Evolutionary conservation across 2,888 invertebrate species (phyloP).

Genomic region (Athalia rosae): DNA sequence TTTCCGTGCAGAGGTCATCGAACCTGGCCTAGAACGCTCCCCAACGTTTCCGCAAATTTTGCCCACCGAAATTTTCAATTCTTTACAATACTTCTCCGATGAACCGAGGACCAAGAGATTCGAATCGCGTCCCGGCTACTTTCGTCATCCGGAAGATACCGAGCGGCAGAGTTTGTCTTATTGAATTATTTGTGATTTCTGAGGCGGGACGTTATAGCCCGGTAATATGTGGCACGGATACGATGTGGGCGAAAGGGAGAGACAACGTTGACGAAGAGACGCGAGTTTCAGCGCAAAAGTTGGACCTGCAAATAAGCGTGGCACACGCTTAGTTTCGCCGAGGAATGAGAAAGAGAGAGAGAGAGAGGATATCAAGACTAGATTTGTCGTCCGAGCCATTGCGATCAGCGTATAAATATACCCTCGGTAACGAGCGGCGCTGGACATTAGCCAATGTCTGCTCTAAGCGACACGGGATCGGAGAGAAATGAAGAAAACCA

Average conservation of each 20-base stretch:
- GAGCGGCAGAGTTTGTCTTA: no score
- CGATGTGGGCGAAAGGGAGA: background rate
- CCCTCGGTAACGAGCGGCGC: conserved; percentile 54
- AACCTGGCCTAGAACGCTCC: no score
- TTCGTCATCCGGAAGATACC: no score
- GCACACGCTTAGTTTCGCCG: background rate
- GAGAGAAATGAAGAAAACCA: no score
- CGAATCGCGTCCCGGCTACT: no score
- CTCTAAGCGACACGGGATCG: background rate
- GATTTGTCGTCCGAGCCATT: conserved; percentile 55
- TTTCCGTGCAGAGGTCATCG: background rate
- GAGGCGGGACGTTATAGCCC: no score
- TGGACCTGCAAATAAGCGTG: background rate
- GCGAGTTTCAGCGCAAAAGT: background rate
- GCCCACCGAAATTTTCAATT: no score
- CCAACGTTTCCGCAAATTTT: no score
- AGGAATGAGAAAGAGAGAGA: conserved; percentile 7
- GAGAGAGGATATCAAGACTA: conserved; percentile 30
- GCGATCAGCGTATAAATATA: conserved; percentile 63
- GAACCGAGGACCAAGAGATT: no score
- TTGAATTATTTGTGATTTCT: background rate
- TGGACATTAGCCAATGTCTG: conserved; percentile 60
- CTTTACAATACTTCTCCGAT: no score
- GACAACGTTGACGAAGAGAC: background rate
- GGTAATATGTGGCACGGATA: no score